These are phyloP conservation scores for Micromesistius poutassou DNA, from an alignment of 2,797 vertebrate genomes.

Conservation along the genomic window DNA sequence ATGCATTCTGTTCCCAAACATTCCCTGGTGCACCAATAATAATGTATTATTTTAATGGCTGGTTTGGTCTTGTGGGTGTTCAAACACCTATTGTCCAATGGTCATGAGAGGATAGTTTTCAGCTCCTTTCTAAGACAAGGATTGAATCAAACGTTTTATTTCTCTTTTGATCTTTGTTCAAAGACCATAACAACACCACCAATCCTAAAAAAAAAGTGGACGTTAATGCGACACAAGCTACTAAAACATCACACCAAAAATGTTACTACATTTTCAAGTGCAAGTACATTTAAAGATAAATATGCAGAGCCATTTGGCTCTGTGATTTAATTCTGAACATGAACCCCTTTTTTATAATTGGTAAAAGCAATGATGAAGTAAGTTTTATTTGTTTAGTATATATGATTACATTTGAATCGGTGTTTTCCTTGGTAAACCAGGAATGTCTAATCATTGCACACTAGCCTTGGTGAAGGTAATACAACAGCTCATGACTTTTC, in stretches of 20 bases:
- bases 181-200: background rate
- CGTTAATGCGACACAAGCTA: background rate
- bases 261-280: background rate
- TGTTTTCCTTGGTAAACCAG: background rate
- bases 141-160: background rate
- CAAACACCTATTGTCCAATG: background rate
- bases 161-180: background rate
- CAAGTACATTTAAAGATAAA: background rate
- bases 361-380: background rate
- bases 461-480: background rate
- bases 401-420: background rate
- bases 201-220: background rate
- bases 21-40: slow-evolving; percentile 8
- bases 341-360: background rate
- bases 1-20: slow-evolving; percentile 1
- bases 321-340: background rate
- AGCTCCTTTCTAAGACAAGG: background rate
- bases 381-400: background rate
- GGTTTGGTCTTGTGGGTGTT: background rate
- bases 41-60: background rate
- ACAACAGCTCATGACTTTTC: background rate
- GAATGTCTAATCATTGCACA: background rate
- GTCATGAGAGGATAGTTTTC: background rate
- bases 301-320: background rate
- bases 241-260: background rate